Evolutionary conservation across 2,113 vertebrate genomes (phyloP).

Genomic region (Lepidothrix coronata): DNA sequence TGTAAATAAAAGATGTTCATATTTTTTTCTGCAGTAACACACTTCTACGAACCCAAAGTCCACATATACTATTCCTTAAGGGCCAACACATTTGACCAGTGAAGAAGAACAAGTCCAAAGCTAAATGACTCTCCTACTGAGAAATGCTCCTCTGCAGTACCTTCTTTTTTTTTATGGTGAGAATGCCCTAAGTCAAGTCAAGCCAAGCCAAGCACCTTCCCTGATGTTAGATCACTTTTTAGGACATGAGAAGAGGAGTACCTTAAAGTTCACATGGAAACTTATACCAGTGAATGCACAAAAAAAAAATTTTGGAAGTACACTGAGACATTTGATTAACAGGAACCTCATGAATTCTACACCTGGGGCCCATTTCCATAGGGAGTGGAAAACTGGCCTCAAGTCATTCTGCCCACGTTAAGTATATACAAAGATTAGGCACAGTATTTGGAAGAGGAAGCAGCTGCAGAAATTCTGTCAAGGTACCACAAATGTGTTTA

Average conservation of each 20-base stretch:
- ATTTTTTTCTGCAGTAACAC: background rate
- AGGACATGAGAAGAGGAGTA: background rate
- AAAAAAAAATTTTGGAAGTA: background rate
- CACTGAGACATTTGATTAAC: background rate
- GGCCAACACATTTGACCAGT: conserved; percentile 14
- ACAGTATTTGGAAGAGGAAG: background rate
- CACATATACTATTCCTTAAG: background rate
- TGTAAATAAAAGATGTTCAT: background rate
- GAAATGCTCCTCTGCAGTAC: background rate
- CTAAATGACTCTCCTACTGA: background rate
- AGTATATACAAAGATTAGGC: background rate
- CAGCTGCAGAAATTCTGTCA: conserved; percentile 2
- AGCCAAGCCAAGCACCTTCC: background rate
- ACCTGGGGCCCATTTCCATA: background rate
- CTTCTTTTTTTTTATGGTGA: background rate
- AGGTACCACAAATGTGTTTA: background rate
- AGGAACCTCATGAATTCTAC: background rate
- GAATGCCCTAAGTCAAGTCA: background rate
- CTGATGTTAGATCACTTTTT: background rate
- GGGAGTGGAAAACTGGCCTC: background rate
- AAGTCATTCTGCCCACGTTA: background rate
- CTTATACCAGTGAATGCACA: background rate
- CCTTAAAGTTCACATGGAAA: background rate
- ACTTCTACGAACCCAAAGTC: background rate
- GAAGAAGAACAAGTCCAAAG: conserved; percentile 21